Evolutionary conservation across 2,797 vertebrate genomes (phyloP).

Genomic region (Lithobates pipiens): DNA sequence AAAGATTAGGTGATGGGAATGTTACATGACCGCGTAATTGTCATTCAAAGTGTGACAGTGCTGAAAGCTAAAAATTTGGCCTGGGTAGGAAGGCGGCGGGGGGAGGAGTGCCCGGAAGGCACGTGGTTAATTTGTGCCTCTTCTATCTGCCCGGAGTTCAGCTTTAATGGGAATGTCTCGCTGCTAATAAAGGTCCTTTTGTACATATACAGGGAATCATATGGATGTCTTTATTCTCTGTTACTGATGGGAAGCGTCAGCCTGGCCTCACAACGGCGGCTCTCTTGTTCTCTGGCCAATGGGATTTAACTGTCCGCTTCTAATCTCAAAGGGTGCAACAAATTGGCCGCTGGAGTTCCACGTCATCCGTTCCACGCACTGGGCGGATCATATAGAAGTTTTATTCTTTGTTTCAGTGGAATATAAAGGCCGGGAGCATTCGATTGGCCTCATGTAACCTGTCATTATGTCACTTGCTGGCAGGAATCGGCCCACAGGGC

Average conservation of each 20-base stretch:
- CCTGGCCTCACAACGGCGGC: background rate
- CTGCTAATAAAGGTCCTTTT: too few species aligned
- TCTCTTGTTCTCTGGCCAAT: background rate
- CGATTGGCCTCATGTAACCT: background rate
- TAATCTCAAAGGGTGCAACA: background rate
- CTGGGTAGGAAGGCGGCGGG: too few species aligned
- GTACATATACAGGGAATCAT: background rate
- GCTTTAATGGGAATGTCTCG: too few species aligned
- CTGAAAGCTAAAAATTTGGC: too few species aligned
- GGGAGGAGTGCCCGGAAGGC: too few species aligned
- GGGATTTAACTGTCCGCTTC: background rate
- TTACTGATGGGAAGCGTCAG: background rate
- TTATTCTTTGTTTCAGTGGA: too few species aligned
- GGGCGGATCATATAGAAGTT: background rate
- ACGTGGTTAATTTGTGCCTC: too few species aligned
- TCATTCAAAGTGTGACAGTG: too few species aligned
- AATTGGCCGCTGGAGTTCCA: background rate
- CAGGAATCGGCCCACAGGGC: background rate
- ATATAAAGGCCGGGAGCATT: background rate
- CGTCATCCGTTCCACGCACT: background rate
- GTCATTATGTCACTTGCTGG: background rate
- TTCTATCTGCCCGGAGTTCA: too few species aligned
- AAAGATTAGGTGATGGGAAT: too few species aligned
- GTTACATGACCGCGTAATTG: too few species aligned
- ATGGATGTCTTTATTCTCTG: background rate